Percentiles rank a stretch among this genome's conserved stretches.
Evolutionary conservation across 2,888 invertebrate species (phyloP).

Genomic region (Amphipoea lucens): DNA sequence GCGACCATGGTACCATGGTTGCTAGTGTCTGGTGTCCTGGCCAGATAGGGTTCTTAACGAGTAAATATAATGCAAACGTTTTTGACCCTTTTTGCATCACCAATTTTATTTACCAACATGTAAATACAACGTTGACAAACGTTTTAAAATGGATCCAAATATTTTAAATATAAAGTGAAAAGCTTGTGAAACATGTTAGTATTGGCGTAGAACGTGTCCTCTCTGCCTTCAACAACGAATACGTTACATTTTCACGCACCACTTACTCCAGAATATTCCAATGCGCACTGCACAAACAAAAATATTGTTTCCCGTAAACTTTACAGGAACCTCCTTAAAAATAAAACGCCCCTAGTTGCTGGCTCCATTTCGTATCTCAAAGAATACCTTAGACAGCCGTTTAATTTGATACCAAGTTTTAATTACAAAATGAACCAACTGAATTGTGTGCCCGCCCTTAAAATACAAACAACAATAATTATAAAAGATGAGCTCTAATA

Average conservation of each 20-base stretch:
- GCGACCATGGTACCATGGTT: background rate
- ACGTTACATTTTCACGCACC: constrained; percentile 47
- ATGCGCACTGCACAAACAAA: constrained; percentile 25
- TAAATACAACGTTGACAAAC: constrained; percentile 2
- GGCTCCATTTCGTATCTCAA: constrained; percentile 8
- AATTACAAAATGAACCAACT: constrained; percentile 69
- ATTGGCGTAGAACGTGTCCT: constrained; percentile 28
- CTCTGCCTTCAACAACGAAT: constrained; percentile 35
- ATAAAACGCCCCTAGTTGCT: background rate
- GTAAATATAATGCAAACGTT: background rate
- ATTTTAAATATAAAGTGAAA: constrained; percentile 27
- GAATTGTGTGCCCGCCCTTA: constrained; percentile 53
- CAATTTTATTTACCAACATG: constrained; percentile 1
- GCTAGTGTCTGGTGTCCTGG: background rate
- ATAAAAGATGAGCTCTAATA: constrained; percentile 76
- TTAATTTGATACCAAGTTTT: constrained; percentile 62
- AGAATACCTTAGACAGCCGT: constrained; percentile 27
- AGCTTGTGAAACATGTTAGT: constrained; percentile 32
- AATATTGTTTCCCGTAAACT: constrained; percentile 19
- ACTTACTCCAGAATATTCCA: constrained; percentile 34
- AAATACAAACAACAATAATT: constrained; percentile 70
- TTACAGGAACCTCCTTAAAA: background rate
- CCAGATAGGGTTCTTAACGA: background rate
- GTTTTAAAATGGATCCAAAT: constrained; percentile 3
- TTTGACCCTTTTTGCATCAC: background rate